Base-by-base conservation (phyloP, 64 coral and sea anemone species). In the Stichodactyla helianthus region DNA sequence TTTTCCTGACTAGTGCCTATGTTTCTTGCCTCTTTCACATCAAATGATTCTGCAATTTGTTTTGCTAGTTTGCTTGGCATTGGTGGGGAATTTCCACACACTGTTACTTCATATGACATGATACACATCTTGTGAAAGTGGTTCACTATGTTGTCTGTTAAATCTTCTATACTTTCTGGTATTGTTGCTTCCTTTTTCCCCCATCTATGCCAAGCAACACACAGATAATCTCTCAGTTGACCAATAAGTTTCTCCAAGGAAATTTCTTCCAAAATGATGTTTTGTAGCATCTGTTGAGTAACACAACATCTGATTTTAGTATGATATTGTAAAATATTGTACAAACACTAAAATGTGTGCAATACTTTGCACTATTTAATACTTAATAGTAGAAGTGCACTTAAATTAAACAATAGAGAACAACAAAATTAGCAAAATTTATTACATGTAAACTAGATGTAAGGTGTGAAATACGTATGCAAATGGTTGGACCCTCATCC, bases 11-110 rank as follows among this genome's bases (percentile, higher is more conserved):
- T 54, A 52, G 0, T 13, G 8, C 52, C 53, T 4, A 81, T 15
- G 53, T 16, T 10, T 74, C 68, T 74, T 74, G 68, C 68, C 11
- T 74, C 25, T 10, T 10, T 27, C 25, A 74, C 68, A 12, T 74
- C 25, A 74, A 11, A 74, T 17, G 14, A 5, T 62, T 11, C 26
- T n/a, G 83, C 53, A 31, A 63, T 84, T 17, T 84, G 19, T 22
- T 60, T 57, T 84, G 83, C 59, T 58, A 58, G 55, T 31, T 84
- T 84, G n/a, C 55, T 84, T 84, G 83, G 54, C 54, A 17, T n/a
- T 20, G 27, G 4, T 53, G 53, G 83, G 25, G 54, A 5, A 16
- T 84, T 51, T 22, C 54, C 54, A 54, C 59, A 27, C 20, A 60
- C 19, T 59, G 61, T 6, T 10, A 84, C 52, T 31, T 84, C 83